Percentiles rank a stretch among this genome's conserved stretches.
Conservation (phyloP, 2,113 vertebrate species). For the Pseudolaguvia tuberculata region DNA sequence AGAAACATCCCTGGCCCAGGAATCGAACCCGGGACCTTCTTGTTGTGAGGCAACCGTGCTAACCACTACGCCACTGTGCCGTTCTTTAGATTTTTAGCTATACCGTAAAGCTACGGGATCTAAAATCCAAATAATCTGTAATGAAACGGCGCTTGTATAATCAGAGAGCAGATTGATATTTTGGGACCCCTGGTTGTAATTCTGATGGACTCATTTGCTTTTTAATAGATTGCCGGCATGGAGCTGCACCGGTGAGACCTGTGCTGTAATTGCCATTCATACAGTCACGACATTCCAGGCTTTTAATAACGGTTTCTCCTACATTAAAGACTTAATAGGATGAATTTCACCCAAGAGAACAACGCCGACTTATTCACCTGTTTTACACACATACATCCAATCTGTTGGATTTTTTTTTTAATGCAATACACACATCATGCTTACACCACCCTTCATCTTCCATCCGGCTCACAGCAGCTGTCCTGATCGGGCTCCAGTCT, state of each 20-base stretch:
- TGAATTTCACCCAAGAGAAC: background rate
- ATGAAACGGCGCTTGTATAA: slow-evolving; percentile 5
- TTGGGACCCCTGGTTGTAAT: slow-evolving; percentile 15
- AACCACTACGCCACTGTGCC: too few species aligned
- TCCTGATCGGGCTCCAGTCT: background rate
- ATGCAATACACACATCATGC: background rate
- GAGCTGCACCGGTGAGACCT: background rate
- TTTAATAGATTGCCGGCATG: slow-evolving; percentile 16
- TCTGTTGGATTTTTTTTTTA: background rate
- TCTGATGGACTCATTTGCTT: slow-evolving; percentile 25
- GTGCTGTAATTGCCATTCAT: slow-evolving; percentile 11
- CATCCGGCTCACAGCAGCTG: background rate
- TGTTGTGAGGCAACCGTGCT: too few species aligned
- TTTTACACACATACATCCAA: background rate
- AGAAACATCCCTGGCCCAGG: too few species aligned
- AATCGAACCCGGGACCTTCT: too few species aligned
- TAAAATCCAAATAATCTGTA: too few species aligned
- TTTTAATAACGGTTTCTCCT: slow-evolving; percentile 25
- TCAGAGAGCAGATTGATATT: background rate
- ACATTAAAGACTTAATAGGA: slow-evolving; percentile 10
- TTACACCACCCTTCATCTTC: background rate
- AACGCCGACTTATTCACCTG: background rate
- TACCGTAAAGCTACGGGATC: too few species aligned
- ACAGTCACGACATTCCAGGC: slow-evolving; percentile 17
- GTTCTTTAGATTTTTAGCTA: too few species aligned